Base-by-base conservation (phyloP, 2,888 invertebrate species). In the Pherbina coryleti region DNA sequence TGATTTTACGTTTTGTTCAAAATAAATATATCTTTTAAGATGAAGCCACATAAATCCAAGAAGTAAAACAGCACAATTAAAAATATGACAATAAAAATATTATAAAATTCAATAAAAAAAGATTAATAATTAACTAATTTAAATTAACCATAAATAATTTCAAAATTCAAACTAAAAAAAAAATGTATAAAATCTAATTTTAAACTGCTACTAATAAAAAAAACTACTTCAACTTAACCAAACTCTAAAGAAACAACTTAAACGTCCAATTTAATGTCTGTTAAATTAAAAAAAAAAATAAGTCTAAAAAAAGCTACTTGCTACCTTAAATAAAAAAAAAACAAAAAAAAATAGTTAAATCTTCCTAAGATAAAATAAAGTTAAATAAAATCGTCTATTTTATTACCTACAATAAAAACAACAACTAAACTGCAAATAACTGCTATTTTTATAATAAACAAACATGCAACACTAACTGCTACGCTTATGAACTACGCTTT, bases 401-500 rank as follows among this genome's bases (percentile, higher is more conserved):
- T 60, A 25, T 37, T 44, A 44, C 67, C 14, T 3, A 37, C 37
- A 19, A 44, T 44, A n/a, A 55, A 53, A 55, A 2, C 0, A 28
- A n/a, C 55, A 37, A 57, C 19, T 37, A 71, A 25, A 31, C 11
- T 34, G 25, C 5, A 34, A 31, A 22, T 5, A 31, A 19, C 57
- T 57, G 19, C 34, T 69, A 22, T 34, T 57, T 55, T 31, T 34
- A n/a, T 19, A 9, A 19, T n/a, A 37, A 34, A 34, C n/a, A 66
- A 34, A 66, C 19, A 19, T n/a, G 44, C 34, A 19, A 49, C 19
- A 37, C 57, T 34, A 22, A 34, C 37, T 22, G 57, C 73, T 62
- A 74, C 66, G 74, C 66, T 74, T 74, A 53, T 66, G 53, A 64
- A 51, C 37, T 28, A 66, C 60, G 49, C 73, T 62, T 73, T 57